Conservation (phyloP, 2,113 vertebrate species). For the Sinosuthora webbiana region DNA sequence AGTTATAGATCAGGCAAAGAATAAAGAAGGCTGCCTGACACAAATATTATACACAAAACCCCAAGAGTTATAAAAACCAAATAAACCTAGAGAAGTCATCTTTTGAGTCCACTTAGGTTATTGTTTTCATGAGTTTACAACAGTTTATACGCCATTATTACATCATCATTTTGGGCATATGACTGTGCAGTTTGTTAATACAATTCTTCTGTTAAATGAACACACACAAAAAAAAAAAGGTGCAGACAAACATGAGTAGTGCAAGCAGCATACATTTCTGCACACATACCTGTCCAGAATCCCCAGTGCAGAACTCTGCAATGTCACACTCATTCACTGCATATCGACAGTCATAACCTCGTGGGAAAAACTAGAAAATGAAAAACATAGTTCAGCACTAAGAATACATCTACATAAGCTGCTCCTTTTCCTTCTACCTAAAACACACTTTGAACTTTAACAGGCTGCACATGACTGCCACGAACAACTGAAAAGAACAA, state of each 20-base stretch:
- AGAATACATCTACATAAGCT: background rate
- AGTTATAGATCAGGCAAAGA: background rate
- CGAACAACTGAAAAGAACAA: background rate
- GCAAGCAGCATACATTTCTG: background rate
- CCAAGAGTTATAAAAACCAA: background rate
- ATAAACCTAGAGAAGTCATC: background rate
- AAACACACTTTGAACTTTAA: background rate
- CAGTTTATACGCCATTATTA: background rate
- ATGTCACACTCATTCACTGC: conserved; percentile 96
- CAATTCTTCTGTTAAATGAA: background rate
- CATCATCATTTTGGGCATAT: background rate
- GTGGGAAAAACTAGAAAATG: conserved; percentile 85
- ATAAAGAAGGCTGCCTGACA: background rate
- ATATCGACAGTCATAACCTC: conserved; percentile 90
- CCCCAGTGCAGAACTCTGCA: conserved; percentile 91
- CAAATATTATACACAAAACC: background rate
- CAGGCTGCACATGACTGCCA: background rate
- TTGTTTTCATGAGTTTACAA: background rate
- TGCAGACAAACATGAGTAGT: background rate
- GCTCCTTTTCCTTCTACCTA: background rate
- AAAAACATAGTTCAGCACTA: background rate
- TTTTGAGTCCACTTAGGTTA: background rate
- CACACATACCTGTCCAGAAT: conserved; percentile 90
- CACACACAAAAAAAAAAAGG: background rate
- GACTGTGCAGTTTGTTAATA: background rate